Base-by-base conservation (phyloP, 2,888 invertebrate genomes). In the Bedellia somnulentella region DNA sequence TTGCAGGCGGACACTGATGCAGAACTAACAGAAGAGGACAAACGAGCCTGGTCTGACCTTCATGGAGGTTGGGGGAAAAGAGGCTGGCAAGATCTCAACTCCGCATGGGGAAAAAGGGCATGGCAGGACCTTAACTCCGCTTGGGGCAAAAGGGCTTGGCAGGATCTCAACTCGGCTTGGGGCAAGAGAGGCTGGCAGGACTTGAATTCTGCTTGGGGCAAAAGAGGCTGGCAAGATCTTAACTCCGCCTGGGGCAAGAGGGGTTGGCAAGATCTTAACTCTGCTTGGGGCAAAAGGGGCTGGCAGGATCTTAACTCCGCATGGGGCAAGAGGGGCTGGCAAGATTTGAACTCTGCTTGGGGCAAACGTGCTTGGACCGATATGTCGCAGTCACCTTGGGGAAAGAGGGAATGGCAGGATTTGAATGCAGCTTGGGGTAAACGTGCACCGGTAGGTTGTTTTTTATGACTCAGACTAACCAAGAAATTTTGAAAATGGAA, bases 131-230 rank as follows among this genome's bases (percentile, higher is more conserved):
- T 83, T 30, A 79, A 78, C 45, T 61, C 61, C 14, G 66, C 67
- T 18, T 78, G 78, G 78, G 78, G 78, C 23, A 80, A 80, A 37
- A 51, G 80, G 10, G 79, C 71, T 15, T 80, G 79, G 80, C 67
- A 73, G 43, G 66, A 63, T 35, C 44, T 71, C 18, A 66, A 67
- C 44, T 57, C 62, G 0, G 75, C 71, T 33, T 78, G 78, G 77
- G 82, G 82, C 25, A 83, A 83, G 43, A 60, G 82, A 15, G 80
- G 71, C 13, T 82, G 81, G 82, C 76, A 79, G 41, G 78, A 77
- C 40, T 49, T 79, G 21, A 73, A 71, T 44, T 60, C 63, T 1
- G 70, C 73, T 9, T 81, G 81, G 81, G 81, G 81, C 28, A 81
- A 82, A 37, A 57, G 81, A 2, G 80, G 71, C 22, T 82, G 81